Evolutionary conservation across 2,797 vertebrate species (phyloP), one percentile per base, ranked within the genome.

Genomic region (Anisognathus igniventris): DNA sequence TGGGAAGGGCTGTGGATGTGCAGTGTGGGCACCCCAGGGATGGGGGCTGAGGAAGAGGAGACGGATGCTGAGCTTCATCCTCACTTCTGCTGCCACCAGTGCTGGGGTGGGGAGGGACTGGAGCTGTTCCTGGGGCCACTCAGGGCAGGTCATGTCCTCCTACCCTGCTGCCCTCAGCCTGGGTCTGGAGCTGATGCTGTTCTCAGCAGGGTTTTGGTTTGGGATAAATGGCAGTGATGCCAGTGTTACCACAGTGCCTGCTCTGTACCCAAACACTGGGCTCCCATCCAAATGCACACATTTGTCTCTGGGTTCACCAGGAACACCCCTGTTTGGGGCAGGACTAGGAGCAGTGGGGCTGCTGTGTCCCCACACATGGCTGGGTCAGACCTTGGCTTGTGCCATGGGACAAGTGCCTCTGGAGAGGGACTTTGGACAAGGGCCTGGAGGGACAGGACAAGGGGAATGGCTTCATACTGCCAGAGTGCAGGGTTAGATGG

Each of bases 1-100:
- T 39, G 39, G 39, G 39, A 39, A 39, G 39, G 39, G 58, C 33
- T 1, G 3, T 1, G 6, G 20, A 4, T 4, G 7, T 5, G 61
- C 0, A 0, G 33, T 1, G 2, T 1, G 3, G 42, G 17, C 79
- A 58, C 14, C 33, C 17, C 10, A 10, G 60, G 1, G 1, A 35
- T 5, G 35, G 14, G 4, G 14, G 17, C 2, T 28, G 35, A 93
- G 56, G 68, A 56, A 54, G 67, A 75, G 44, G 42, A 88, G 50
- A 51, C 30, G 27, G 58, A 66, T 30, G 57, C 56, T 58, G 33
- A 60, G 39, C 40, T 90, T 78, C 56, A 72, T 12, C 78, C 45
- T 74, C 53, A 6, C 28, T 58, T 42, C 61, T 84, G 48, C 48
- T 75, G 66, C n/a, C 33, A 25, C 23, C 62, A 30, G 57, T 22